These are phyloP conservation scores for Penaeus monodon DNA, from an alignment of 2,888 invertebrate genomes.

Conservation along the genomic window DNA sequence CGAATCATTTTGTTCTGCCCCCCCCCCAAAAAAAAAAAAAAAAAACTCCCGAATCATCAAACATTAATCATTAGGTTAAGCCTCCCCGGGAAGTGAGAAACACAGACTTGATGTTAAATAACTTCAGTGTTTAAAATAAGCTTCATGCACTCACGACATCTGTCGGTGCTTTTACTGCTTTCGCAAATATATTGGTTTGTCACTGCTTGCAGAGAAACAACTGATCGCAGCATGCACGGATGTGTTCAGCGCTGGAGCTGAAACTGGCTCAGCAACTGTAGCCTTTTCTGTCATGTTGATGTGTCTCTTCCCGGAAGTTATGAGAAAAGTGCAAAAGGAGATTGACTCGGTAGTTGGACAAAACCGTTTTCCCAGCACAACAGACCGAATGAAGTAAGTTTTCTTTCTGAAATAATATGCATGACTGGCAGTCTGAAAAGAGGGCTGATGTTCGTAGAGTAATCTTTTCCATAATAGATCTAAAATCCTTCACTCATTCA, in stretches of 20 bases:
- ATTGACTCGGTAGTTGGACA: conserved; percentile 76
- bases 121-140: background rate
- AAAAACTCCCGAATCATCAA: too few relatives aligned
- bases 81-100: too few relatives aligned
- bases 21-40: too few relatives aligned
- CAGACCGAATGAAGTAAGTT: conserved; percentile 71
- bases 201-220: conserved; percentile 66
- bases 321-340: conserved; percentile 75
- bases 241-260: conserved; percentile 79
- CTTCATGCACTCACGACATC: background rate
- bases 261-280: conserved; percentile 79
- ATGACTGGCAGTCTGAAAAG: too few relatives aligned
- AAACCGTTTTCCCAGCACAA: conserved; percentile 73
- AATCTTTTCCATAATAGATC: too few relatives aligned
- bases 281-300: conserved; percentile 76
- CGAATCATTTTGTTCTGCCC: too few relatives aligned
- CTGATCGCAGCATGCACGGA: conserved; percentile 70
- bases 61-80: too few relatives aligned
- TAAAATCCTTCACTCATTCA: too few relatives aligned
- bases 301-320: conserved; percentile 75
- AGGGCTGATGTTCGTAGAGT: too few relatives aligned
- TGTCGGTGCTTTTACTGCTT: background rate
- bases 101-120: conserved; percentile 44
- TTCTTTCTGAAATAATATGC: too few relatives aligned
- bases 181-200: background rate